Conservation (phyloP, 2,113 vertebrate genomes). For the Phoxinus phoxinus region DNA sequence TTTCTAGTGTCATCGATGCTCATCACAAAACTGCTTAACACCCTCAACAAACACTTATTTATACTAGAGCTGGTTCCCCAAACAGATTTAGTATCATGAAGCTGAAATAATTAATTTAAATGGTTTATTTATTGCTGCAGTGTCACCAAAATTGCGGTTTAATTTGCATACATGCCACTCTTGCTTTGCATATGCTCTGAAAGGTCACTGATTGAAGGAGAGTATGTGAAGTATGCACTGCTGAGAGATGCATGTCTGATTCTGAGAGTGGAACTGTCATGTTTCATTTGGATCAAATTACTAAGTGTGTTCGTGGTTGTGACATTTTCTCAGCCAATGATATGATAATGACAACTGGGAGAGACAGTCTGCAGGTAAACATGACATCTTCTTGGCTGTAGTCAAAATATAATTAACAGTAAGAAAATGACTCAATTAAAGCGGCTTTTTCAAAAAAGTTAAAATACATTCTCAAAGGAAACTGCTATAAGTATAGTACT, state of each 20-base stretch:
- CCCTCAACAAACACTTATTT: not conserved
- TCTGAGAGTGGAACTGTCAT: not conserved
- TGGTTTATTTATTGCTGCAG: constrained; percentile 9
- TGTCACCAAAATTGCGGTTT: not conserved
- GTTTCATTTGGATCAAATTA: constrained; percentile 10
- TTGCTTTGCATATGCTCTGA: not conserved
- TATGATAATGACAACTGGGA: not conserved
- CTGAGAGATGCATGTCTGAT: not conserved
- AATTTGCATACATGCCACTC: constrained; percentile 6
- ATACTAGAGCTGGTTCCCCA: not conserved
- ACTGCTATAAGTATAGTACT: not conserved
- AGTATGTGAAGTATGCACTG: not conserved
- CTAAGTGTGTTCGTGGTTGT: not conserved
- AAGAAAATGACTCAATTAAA: not conserved
- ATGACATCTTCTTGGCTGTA: constrained; percentile 7
- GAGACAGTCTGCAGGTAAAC: not conserved
- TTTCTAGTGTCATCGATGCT: not conserved
- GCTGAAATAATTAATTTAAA: not conserved
- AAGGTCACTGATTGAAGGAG: not conserved
- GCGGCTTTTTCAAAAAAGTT: not conserved
- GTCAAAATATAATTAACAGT: not conserved
- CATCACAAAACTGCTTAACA: not conserved
- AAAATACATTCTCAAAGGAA: not conserved
- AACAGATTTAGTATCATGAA: not conserved
- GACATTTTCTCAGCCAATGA: not conserved